Evolutionary conservation across 2,797 vertebrate species (phyloP).

Genomic region (Cebuella pygmaea): DNA sequence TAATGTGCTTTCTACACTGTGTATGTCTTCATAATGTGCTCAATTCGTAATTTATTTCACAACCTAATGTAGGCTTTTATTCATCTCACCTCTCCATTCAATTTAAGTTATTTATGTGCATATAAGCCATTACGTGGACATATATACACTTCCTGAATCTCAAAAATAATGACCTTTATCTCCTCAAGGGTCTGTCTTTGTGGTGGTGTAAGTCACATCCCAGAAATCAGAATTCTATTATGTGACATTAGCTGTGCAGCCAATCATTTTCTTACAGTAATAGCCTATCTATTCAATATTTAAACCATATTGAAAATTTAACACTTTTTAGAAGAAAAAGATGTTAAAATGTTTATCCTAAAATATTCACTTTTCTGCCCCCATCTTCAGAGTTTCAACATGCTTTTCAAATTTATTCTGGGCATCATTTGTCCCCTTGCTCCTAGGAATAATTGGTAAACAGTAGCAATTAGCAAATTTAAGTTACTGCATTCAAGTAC

Average conservation of each 20-base stretch:
- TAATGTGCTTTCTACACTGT: background rate
- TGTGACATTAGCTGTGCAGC: background rate
- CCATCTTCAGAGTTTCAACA: background rate
- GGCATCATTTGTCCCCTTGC: background rate
- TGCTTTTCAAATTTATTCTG: background rate
- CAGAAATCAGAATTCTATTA: conserved; percentile 40
- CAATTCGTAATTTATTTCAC: conserved; percentile 14
- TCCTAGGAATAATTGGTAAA: background rate
- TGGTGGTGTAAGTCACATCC: background rate
- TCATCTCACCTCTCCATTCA: background rate
- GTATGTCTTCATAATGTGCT: conserved; percentile 52
- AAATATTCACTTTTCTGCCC: background rate
- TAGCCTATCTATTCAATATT: background rate
- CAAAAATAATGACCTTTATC: conserved; percentile 3
- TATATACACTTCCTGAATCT: background rate
- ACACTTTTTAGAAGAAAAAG: background rate
- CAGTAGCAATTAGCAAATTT: background rate
- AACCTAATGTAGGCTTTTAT: conserved; percentile 43
- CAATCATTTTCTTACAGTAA: background rate
- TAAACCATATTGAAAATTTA: background rate
- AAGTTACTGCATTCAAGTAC: background rate
- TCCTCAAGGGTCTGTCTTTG: background rate
- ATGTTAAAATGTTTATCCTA: background rate
- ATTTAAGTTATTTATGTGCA: conserved; percentile 53
- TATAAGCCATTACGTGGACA: conserved; percentile 36